phyloP scores from a whole-genome alignment of 2,797 vertebrate species.

The Nasua narica region DNA sequence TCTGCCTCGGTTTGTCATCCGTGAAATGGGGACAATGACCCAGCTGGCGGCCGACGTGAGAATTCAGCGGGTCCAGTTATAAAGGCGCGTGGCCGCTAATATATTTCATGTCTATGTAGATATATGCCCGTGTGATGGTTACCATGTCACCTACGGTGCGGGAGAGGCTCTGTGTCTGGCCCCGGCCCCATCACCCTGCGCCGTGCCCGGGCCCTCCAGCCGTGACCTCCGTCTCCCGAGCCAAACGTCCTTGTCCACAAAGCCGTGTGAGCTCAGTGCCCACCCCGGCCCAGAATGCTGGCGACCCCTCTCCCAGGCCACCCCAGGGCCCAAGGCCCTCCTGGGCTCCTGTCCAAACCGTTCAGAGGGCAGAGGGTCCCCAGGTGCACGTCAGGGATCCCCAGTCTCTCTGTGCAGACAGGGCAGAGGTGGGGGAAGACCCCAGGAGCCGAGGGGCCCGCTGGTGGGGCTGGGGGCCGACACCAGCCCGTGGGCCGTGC shows the following conservation, averaged over 20 bases:
- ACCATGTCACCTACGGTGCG: accelerated
- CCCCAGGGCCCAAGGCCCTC: accelerated
- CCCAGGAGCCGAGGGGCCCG: background rate
- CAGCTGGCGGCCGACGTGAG: background rate
- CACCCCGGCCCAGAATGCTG: background rate
- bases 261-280: accelerated
- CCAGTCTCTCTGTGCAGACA: accelerated
- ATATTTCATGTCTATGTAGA: accelerated
- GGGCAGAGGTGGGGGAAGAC: accelerated
- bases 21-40: background rate
- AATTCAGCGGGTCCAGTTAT: background rate
- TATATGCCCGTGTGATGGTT: accelerated
- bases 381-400: accelerated
- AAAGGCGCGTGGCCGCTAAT: accelerated
- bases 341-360: background rate
- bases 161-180: accelerated
- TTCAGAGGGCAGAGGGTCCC: background rate
- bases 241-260: accelerated
- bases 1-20: background rate
- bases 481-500: accelerated
- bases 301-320: background rate
- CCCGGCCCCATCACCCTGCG: accelerated
- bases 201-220: accelerated
- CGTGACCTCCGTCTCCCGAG: accelerated
- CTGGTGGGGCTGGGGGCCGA: accelerated